phyloP scores from a whole-genome alignment of 2,113 vertebrate genomes.

The Cryptomyrus ogoouensis region DNA sequence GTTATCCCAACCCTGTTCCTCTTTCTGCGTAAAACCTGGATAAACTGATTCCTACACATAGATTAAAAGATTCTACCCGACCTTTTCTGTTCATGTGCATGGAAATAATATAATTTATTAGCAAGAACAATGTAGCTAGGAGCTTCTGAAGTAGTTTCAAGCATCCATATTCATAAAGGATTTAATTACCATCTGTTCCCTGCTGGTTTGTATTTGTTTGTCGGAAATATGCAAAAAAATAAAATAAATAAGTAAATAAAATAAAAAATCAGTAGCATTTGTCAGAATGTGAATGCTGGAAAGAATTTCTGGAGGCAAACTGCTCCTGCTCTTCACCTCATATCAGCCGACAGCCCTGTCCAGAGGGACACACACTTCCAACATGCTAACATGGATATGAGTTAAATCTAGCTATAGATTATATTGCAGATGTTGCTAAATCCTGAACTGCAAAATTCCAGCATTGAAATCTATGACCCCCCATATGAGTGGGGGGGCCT shows the following conservation, averaged over 20 bases:
- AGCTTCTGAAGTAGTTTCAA: constrained; percentile 32
- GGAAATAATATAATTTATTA: constrained; percentile 37
- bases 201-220: constrained; percentile 40
- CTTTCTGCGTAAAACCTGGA: constrained; percentile 16
- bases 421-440: neutral
- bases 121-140: constrained; percentile 23
- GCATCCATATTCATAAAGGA: constrained; percentile 45
- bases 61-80: constrained; percentile 45
- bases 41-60: constrained; percentile 28
- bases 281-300: constrained; percentile 11
- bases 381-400: neutral
- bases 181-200: constrained; percentile 42
- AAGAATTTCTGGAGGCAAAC: constrained; percentile 7
- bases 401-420: neutral
- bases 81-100: constrained; percentile 41
- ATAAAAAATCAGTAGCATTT: constrained; percentile 17
- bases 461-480: neutral
- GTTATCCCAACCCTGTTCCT: neutral
- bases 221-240: constrained; percentile 36
- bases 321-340: neutral
- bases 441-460: neutral
- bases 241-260: neutral
- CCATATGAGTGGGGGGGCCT: neutral
- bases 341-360: neutral
- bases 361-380: neutral